Conservation (phyloP, 2,888 invertebrate genomes). For the Athetis lepigone region DNA sequence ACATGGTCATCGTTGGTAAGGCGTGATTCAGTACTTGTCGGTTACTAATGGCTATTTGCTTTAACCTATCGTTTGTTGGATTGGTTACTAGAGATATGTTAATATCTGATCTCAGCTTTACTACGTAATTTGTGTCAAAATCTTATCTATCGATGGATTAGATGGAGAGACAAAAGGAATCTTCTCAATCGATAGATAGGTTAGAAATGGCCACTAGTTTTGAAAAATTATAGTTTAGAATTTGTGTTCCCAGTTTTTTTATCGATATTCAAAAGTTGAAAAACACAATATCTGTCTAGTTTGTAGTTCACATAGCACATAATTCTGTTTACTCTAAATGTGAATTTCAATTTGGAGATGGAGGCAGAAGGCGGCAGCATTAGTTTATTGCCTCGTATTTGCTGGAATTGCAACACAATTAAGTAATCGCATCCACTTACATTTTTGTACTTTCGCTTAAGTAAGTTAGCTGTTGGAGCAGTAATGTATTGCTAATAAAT, state of each 20-base stretch:
- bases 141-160: no score
- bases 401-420: slow-evolving; percentile 63
- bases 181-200: no score
- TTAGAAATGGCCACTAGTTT: no score
- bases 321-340: slow-evolving; percentile 65
- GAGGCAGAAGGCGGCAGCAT: slow-evolving; percentile 56
- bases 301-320: slow-evolving; percentile 43
- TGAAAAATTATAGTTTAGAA: no score
- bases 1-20: slow-evolving; percentile 94
- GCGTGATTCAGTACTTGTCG: neutral
- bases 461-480: slow-evolving; percentile 41
- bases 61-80: no score
- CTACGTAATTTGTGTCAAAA: no score
- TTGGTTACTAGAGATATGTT: no score
- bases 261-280: slow-evolving; percentile 32
- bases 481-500: slow-evolving; percentile 50
- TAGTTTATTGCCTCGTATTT: slow-evolving; percentile 69
- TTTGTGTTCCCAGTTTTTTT: no score
- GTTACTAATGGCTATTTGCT: no score
- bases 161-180: no score
- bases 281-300: slow-evolving; percentile 35
- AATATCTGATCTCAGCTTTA: no score
- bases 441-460: slow-evolving; percentile 51
- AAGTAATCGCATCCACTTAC: slow-evolving; percentile 56
- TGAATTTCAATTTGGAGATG: slow-evolving; percentile 70